Evolutionary conservation across 2,797 vertebrate genomes (phyloP), one percentile per base, ranked within the genome.

Genomic region (Fratercula arctica): DNA sequence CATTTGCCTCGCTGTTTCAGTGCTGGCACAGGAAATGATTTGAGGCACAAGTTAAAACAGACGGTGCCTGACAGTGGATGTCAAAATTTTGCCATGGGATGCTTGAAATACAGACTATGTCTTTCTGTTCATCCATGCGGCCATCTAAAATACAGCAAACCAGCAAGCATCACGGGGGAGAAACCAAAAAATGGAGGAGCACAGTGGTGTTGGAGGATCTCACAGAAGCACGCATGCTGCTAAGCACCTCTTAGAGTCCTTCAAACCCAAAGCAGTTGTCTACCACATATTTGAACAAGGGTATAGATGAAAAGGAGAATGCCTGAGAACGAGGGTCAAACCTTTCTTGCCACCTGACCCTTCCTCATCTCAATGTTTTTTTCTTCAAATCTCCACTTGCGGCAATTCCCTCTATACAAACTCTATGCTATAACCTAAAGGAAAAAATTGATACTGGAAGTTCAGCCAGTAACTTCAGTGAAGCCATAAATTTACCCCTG

Each of bases 171-270:
- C 35, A 20, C 21, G 91, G 74, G 24, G 81, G 18, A 87, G 51
- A 97, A 95, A 96, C 90, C 33, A 82, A 81, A 68, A 88, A 95
- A 48, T 56, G 26, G 78, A 66, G 66, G 26, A 60, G 14, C 67
- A 66, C 3, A 3, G 50, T 45, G 11, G 13, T 80, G 18, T 8
- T 31, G 76, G 51, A 92, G 85, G 60, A 79, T 24, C 16, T 78
- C 16, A 20, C 21, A 53, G 41, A 84, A 10, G 59, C 94, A 87
- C 35, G 14, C 28, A 39, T n/a, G 31, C 31, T 92, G 66, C 54
- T 93, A 80, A 89, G 39, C 67, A 60, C 46, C n/a, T 94, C 28
- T 39, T 77, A 66, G 13, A 89, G 29, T 43, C 23, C 31, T 66
- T 69, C 39, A 79, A 72, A 35, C 5, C 16, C 41, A 24, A 76